These are phyloP conservation scores for Agrochola macilenta DNA, from an alignment of 2,888 invertebrate genomes.

Conservation along the genomic window DNA sequence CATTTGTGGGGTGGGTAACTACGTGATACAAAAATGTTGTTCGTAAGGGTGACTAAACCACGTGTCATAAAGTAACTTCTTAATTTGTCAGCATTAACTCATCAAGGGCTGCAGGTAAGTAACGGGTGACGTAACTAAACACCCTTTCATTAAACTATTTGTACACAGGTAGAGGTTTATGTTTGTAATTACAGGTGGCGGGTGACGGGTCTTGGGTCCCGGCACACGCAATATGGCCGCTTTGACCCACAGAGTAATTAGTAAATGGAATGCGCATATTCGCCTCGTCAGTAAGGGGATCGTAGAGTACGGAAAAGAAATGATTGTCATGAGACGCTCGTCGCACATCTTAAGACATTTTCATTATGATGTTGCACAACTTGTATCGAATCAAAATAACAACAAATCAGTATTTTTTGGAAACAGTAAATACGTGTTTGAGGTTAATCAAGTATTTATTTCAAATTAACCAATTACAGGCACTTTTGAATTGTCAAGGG, in stretches of 20 bases:
- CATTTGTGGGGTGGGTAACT: neutral
- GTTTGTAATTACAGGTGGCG: constrained; percentile 61
- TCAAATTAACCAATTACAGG: no score
- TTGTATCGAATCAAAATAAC: neutral
- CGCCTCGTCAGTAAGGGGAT: constrained; percentile 1
- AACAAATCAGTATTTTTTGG: neutral
- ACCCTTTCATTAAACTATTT: constrained; percentile 66
- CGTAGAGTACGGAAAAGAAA: neutral
- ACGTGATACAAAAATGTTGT: neutral
- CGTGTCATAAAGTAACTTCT: constrained; percentile 4
- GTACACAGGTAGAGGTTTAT: constrained; percentile 60
- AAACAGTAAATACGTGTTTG: neutral
- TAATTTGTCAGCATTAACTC: constrained; percentile 51
- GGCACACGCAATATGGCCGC: constrained; percentile 59
- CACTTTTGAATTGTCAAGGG: no score
- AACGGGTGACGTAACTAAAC: constrained; percentile 53
- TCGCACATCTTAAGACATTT: neutral
- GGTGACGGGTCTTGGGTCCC: constrained; percentile 51
- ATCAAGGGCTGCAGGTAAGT: constrained; percentile 32
- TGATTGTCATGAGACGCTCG: neutral
- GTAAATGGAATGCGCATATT: constrained; percentile 35
- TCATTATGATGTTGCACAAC: neutral
- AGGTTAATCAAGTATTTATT: neutral
- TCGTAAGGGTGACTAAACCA: neutral
- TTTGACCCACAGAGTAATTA: constrained; percentile 25